Base-by-base conservation (phyloP, 2,797 vertebrate genomes). In the Trematomus bernacchii region DNA sequence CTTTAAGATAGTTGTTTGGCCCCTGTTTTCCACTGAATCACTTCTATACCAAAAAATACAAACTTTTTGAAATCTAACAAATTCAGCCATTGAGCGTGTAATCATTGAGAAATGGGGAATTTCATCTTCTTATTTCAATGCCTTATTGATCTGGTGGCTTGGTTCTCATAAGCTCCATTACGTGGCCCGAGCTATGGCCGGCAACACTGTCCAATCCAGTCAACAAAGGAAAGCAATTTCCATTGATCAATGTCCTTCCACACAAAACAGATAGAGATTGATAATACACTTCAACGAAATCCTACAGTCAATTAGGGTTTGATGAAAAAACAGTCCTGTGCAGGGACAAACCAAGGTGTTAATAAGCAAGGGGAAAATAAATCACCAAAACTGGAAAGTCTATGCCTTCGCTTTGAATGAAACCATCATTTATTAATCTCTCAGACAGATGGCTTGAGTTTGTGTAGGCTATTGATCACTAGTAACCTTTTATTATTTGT, bases 191-290 rank as follows among this genome's bases (percentile, higher is more conserved):
- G 76, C 83, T 84, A 82, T 80, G 85, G 90, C 90, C 78, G 47
- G 87, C 89, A 87, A 89, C 88, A 81, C 80, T 91, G 92, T 93
- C 91, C 92, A 88, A 92, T 92, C 87, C 82, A 87, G 91, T 95
- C 93, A 94, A 91, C 92, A 91, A 92, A 91, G 82, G 83, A 94
- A 93, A 92, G 92, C 90, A 91, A 93, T 95, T 95, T 94, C 88
- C 92, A 95, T 94, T 95, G 89, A 95, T 95, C 94, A 95, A 94
- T 87, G 90, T 92, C 92, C 85, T 86, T 92, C 87, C 85, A 88
- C 87, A 84, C 85, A 76, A 93, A 92, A 92, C 85, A 93, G 90
- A 95, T 94, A 93, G 80, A 95, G 94, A 95, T 94, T 94, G 93
- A 95, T 95, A 94, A 93, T 90, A 92, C 84, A 94, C 94, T 94